Percentiles rank a stretch among this genome's conserved stretches.
Conservation (phyloP, 2,797 vertebrate genomes). For the Squalus acanthias region DNA sequence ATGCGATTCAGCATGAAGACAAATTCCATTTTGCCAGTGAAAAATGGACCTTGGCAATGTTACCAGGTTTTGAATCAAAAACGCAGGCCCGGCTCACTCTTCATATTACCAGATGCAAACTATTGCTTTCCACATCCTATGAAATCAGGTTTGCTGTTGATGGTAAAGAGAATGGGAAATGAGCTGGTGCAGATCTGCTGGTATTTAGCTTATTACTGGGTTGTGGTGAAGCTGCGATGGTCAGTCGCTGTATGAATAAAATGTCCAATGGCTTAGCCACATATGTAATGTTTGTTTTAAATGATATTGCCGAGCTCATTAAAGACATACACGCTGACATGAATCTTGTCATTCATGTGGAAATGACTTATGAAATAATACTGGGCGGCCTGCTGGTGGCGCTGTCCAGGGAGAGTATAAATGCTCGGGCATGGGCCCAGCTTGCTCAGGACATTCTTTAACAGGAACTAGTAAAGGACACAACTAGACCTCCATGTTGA, state of each 20-base stretch:
- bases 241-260: not conserved
- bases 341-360: too few relatives aligned
- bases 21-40: not conserved
- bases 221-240: not conserved
- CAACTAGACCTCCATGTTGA: too few relatives aligned
- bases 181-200: not conserved
- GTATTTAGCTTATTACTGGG: not conserved
- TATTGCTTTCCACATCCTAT: not conserved
- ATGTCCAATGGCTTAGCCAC: not conserved
- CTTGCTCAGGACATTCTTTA: too few relatives aligned
- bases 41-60: not conserved
- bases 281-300: not conserved
- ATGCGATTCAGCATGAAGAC: not conserved
- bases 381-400: too few relatives aligned
- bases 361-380: too few relatives aligned
- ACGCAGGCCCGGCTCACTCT: not conserved
- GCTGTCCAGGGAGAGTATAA: too few relatives aligned
- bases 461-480: too few relatives aligned
- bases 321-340: not conserved
- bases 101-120: not conserved
- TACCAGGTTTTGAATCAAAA: not conserved
- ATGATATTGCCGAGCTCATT: not conserved
- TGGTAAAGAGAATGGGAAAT: not conserved
- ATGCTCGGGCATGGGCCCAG: too few relatives aligned
- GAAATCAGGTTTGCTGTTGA: not conserved